Percentiles rank a stretch among this genome's conserved stretches.
Evolutionary conservation across 2,888 invertebrate genomes (phyloP).

Genomic region (Ctena decussata): DNA sequence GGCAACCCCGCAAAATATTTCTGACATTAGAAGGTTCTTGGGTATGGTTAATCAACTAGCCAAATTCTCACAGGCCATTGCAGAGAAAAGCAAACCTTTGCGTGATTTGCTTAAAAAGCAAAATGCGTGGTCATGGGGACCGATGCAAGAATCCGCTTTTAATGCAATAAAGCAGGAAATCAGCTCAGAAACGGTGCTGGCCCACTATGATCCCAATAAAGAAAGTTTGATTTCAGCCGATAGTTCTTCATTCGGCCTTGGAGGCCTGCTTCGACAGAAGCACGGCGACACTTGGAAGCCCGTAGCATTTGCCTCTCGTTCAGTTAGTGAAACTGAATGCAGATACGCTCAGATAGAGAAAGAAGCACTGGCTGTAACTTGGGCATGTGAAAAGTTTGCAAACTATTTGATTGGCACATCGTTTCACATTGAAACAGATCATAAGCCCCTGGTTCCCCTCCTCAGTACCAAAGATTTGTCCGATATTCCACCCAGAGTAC

Average conservation of each 20-base stretch:
- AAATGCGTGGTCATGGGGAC: slow-evolving; percentile 39
- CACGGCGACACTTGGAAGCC: too few relatives aligned
- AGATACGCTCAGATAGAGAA: neutral
- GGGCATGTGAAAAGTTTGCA: slow-evolving; percentile 1
- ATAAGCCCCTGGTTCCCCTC: too few relatives aligned
- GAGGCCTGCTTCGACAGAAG: too few relatives aligned
- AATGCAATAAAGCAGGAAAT: slow-evolving; percentile 20
- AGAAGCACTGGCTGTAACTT: neutral
- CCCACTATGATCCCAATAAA: too few relatives aligned
- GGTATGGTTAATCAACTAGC: slow-evolving; percentile 54
- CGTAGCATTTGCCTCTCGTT: too few relatives aligned
- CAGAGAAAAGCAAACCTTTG: slow-evolving; percentile 34
- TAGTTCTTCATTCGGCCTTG: too few relatives aligned
- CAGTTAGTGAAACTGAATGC: neutral
- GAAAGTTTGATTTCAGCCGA: too few relatives aligned
- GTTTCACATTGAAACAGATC: too few relatives aligned
- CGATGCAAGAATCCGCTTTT: slow-evolving; percentile 4
- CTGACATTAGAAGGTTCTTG: slow-evolving; percentile 18
- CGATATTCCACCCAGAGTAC: too few relatives aligned
- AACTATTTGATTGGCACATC: too few relatives aligned
- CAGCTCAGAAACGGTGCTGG: too few relatives aligned
- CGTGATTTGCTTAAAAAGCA: slow-evolving; percentile 22
- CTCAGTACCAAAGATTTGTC: too few relatives aligned
- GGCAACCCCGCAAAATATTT: neutral
- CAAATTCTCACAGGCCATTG: slow-evolving; percentile 25